phyloP scores from a whole-genome alignment of 2,888 invertebrate genomes.

The Physocephala rufipes region DNA sequence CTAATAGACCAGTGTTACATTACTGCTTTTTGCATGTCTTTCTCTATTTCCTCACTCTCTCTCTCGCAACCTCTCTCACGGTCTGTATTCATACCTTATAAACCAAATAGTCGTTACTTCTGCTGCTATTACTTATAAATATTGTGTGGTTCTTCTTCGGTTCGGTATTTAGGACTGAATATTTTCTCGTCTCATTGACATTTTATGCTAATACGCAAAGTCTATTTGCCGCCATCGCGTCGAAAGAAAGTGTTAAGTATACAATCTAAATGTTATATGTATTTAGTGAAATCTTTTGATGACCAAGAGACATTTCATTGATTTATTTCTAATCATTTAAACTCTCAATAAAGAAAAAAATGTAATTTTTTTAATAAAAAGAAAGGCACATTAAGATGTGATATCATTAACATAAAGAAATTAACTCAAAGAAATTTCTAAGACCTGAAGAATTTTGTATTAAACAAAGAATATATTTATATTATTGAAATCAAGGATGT shows the following conservation, averaged over 20 bases:
- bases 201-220: conserved; percentile 22
- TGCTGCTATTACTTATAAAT: not conserved
- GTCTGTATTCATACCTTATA: conserved; percentile 8
- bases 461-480: too few relatives aligned
- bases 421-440: too few relatives aligned
- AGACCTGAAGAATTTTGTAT: too few relatives aligned
- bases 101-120: not conserved
- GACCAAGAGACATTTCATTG: not conserved
- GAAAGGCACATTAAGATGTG: too few relatives aligned
- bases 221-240: conserved; percentile 25
- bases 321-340: too few relatives aligned
- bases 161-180: conserved; percentile 23
- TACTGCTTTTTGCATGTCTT: not conserved
- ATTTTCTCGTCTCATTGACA: conserved; percentile 29
- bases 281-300: conserved; percentile 26
- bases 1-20: not conserved
- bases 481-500: too few relatives aligned
- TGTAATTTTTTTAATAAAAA: too few relatives aligned
- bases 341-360: too few relatives aligned
- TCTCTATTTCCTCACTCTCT: not conserved
- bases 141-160: not conserved
- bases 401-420: too few relatives aligned
- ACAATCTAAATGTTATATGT: conserved; percentile 11
- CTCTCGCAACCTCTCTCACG: not conserved
- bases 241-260: conserved; percentile 29